Base-by-base conservation (phyloP, 2,113 vertebrate species). In the Andinoacara biseriatus region DNA sequence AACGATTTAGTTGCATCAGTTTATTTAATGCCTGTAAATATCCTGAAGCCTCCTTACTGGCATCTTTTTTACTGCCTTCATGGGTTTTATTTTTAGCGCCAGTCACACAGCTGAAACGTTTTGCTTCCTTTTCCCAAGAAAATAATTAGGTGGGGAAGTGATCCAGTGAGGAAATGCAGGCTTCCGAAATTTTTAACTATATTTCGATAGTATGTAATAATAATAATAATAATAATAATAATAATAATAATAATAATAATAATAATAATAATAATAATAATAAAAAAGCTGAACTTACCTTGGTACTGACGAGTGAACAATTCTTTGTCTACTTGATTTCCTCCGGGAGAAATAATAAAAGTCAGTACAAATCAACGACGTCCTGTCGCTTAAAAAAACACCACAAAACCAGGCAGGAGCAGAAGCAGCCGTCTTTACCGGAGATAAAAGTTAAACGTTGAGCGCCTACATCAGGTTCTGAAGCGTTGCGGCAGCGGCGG, bases 301-400 rank as follows among this genome's bases (percentile, higher is more conserved):
- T 87, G 56, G 7, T 83, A 59, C 80, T 17, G 62, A 65, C 33
- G 76, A 52, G 33, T 83, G 79, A 38, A 89, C 91, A 90, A 81
- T 87, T 91, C 83, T 92, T 90, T 90, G 89, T 92, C 78, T 89
- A 31, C 76, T 88, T 76, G 76, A 10, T 89, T 82, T 88, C 85
- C 89, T 91, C 80, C 87, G 33, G 84, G 38, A 65, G 81, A 86
- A 93, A 90, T 79, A 78, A 80, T 57, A 31, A 86, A 92, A 88
- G 10, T 85, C 86, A 38, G 75, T 3, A 22, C 58, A 76, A 86
- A 81, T 58, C 54, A 88, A 63, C 59, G 80, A 74, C 60, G 92
- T 94, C 91, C 93, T 79, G 49, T 76, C 78, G 74, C 58, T 74
- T 67, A 63, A 85, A 78, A 84, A 81, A 77, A 22, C 17, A 40